Base-by-base conservation (phyloP, 1,140 invertebrate genomes). In the Heliothis virescens region DNA sequence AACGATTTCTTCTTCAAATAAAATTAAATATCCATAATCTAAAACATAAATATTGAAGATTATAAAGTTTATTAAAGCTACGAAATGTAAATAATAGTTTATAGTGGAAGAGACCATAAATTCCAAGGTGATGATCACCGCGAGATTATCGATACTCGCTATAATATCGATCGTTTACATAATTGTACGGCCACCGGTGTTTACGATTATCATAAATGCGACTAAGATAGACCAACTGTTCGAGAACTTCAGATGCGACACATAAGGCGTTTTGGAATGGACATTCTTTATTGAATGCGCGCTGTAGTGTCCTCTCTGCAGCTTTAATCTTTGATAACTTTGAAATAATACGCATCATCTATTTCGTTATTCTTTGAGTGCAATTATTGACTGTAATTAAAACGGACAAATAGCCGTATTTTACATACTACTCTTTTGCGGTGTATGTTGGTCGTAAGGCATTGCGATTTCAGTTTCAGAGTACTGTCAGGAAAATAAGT, bases 21-120 rank as follows among this genome's bases (percentile, higher is more conserved):
- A 60, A 59, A 74, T 50, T 75, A 41, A 71, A 65, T 69, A 79
- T 53, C 48, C 15, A 50, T 69, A 69, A 69, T 59, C 11, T 34
- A 18, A n/a, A 73, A 57, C 53, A 57, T 65, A 18, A 52, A 69
- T 69, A 69, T 69, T 69, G 52, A 9, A 47, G 53, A 55, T 73
- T 48, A 73, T 73, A 50, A 53, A 12, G 47, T 69, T 60, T 74
- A 59, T 74, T 74, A 74, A 26, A 41, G n/a, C 34, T 21, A 26
- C 13, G 57, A 74, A 74, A 72, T 72, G 69, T 72, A 72, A 72
- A 72, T 72, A 72, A 57, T 57, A 34, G 69, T 74, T 74, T 60
- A 74, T 74, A 48, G 53, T 11, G 12, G 52, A 41, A 76, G 18
- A 47, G 21, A n/a, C 55, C 15, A 13, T 76, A 73, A 59, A 73